Conservation (phyloP, 1,140 invertebrate species). For the Amphibalanus amphitrite region DNA sequence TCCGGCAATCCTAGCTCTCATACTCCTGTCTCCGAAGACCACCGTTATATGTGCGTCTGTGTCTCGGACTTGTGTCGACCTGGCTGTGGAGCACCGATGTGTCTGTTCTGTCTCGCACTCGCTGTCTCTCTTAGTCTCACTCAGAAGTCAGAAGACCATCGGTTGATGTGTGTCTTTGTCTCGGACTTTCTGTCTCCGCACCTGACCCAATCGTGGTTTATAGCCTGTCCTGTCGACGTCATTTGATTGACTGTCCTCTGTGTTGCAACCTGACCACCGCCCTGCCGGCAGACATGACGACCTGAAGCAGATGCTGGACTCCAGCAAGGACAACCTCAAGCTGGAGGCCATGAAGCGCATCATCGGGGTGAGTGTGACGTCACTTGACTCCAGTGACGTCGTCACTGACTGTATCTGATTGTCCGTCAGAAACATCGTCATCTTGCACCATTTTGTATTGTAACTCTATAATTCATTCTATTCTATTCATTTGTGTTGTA, state of each 20-base stretch:
- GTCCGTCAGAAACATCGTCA: too few relatives aligned
- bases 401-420: too few relatives aligned
- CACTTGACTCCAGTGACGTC: too few relatives aligned
- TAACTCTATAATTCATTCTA: too few relatives aligned
- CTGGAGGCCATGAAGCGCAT: constrained; percentile 99
- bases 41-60: neutral
- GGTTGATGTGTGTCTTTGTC: neutral
- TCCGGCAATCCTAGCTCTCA: neutral
- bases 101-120: neutral
- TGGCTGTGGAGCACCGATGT: neutral
- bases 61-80: neutral
- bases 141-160: neutral
- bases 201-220: neutral
- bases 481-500: too few relatives aligned
- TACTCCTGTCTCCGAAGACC: too few relatives aligned
- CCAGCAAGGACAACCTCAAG: constrained; percentile 91
- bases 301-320: constrained; percentile 89
- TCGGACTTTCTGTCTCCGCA: neutral
- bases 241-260: neutral
- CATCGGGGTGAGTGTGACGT: constrained; percentile 45
- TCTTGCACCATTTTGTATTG: too few relatives aligned
- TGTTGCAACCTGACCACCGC: constrained; percentile 14
- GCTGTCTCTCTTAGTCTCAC: neutral
- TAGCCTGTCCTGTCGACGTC: neutral
- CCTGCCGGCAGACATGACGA: constrained; percentile 74